Evolutionary conservation across 2,113 vertebrate species (phyloP), one percentile per base, ranked within the genome.

Genomic region (Calidris pugnax): DNA sequence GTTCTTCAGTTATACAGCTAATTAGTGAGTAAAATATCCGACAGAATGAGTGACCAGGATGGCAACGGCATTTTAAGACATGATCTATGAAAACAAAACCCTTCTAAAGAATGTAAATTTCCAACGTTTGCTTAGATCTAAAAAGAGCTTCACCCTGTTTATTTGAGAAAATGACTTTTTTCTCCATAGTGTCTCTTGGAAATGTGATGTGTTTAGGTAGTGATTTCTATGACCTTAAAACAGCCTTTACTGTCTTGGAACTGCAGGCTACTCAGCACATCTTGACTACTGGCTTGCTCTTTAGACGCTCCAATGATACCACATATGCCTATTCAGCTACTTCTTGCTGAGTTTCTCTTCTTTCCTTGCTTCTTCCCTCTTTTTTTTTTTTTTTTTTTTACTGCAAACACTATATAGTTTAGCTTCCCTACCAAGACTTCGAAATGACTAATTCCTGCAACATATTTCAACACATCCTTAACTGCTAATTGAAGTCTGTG

Each of bases 401-500:
- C 88, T 96, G 79, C 92, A 95, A 97, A 71, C 72, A 76, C 47
- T 66, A 47, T 75, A 56, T 95, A 95, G 79, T 97, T 98, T 95
- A 95, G 85, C 95, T 97, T 93, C 87, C 71, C 89, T 45, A 89
- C 81, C 86, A 98, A 96, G 79, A 39, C 96, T 96, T 96, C 24
- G 76, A 94, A 98, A 96, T 93, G 89, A 97, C 87, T 96, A 97
- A 98, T 97, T 97, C 85, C 84, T 95, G 92, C 95, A 97, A 96
- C 96, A 87, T 96, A 85, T 97, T 97, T 97, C 96, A 97, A 96
- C 81, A 94, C 94, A 96, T 97, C 95, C 92, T 98, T 98, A 98
- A 97, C 93, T 98, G 94, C 95, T 98, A 98, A 97, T 96, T 98
- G 97, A 98, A 97, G 94, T 97, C 87, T 95, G 90, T 68, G 93